Base-by-base conservation (phyloP, 2,888 invertebrate species). In the Oscheius sp. region DNA sequence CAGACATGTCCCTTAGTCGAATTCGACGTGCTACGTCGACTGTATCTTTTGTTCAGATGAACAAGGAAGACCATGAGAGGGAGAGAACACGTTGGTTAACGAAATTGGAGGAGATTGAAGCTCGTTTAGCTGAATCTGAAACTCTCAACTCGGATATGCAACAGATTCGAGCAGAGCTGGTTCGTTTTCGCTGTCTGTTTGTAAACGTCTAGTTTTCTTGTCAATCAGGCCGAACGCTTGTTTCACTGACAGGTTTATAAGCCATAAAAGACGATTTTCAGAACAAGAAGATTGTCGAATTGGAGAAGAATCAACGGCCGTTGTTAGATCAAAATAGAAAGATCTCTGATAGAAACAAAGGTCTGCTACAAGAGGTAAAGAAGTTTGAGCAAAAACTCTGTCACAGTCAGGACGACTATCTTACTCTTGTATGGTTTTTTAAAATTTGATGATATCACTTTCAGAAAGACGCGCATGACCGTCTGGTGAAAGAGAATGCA, bases 221-320 rank as follows among this genome's bases (percentile, higher is more conserved):
- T 38, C 45, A 44, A 45, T 54, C 20, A 32, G 54, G 59, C 26
- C n/a, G 45, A 44, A 45, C 59, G 41, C 24, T 36, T 32, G 2
- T 6, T 32, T 33, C 20, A 54, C 54, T 20, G 32, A 20, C 30
- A 17, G 54, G 5, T 24, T 28, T 4, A 28, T 51, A 51, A 26
- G 30, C 20, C 20, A 24, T 33, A 54, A 47, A 47, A 47, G 22
- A 22, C 9, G 36, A 12, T 61, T 77, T 83, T 59, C 67, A 83
- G 82, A 85, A 85, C 67, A 83, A 85, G 70, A 79, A 78, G 65
- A 84, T 85, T 33, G 77, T 85, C 20, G 85, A 85, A n/a, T 74
- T 85, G 71, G 85, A 85, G 54, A 81, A 79, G 68, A 78, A 71
- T 38, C 84, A 85, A 59, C 66, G 70, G 24, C 85, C 85, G 9